These are phyloP conservation scores for Zaprionus gabonicus DNA, from an alignment of 1,140 invertebrate genomes.

Conservation along the genomic window DNA sequence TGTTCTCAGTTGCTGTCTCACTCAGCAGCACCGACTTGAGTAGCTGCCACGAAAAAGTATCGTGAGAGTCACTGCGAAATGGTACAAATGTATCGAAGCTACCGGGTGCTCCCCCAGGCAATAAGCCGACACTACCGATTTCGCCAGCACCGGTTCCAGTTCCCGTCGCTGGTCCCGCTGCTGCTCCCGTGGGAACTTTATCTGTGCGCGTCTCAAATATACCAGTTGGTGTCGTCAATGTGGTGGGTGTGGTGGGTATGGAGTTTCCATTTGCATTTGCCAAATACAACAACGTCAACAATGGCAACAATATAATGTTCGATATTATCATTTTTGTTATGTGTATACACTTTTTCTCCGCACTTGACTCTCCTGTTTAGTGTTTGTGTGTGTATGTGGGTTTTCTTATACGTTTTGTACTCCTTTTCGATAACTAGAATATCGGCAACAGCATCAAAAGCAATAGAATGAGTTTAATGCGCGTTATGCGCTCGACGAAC, in stretches of 20 bases:
- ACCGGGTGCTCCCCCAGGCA: slow-evolving; percentile 36
- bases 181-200: slow-evolving; percentile 35
- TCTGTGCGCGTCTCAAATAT: slow-evolving; percentile 69
- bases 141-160: neutral
- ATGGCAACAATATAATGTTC: slow-evolving; percentile 30
- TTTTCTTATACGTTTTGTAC: slow-evolving; percentile 32
- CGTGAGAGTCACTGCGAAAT: slow-evolving; percentile 85
- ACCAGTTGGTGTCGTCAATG: slow-evolving; percentile 68
- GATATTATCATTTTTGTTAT: slow-evolving; percentile 52
- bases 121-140: neutral
- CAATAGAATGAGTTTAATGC: slow-evolving; percentile 21
- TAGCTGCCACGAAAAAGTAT: slow-evolving; percentile 87
- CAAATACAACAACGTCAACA: slow-evolving; percentile 39
- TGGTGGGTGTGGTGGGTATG: slow-evolving; percentile 37
- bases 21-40: slow-evolving; percentile 84
- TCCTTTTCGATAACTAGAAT: slow-evolving; percentile 22
- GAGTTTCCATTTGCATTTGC: slow-evolving; percentile 46
- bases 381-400: slow-evolving; percentile 8
- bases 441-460: slow-evolving; percentile 12
- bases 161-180: neutral
- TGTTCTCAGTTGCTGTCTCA: slow-evolving; percentile 85
- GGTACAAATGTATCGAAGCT: slow-evolving; percentile 86
- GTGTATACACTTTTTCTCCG: slow-evolving; percentile 38
- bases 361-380: slow-evolving; percentile 29
- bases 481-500: slow-evolving; percentile 23